Percentiles rank a stretch among this genome's conserved stretches.
phyloP scores from a whole-genome alignment of 2,888 invertebrate species.

The Drosophila nigricruria region DNA sequence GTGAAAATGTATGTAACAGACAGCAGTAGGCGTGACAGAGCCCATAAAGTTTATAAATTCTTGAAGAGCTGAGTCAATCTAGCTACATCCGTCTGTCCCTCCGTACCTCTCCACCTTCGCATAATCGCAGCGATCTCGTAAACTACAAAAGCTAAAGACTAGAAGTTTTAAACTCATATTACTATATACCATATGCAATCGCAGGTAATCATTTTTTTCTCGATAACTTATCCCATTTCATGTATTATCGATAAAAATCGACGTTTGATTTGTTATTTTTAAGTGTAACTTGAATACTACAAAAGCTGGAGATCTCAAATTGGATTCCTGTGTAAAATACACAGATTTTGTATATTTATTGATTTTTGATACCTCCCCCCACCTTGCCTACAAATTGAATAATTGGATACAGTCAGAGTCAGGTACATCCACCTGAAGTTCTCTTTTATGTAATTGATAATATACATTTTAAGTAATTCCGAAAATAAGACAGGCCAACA shows the following conservation, averaged over 20 bases:
- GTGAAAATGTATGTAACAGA: no score
- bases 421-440: neutral
- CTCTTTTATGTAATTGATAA: no score
- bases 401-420: neutral
- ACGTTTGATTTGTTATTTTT: neutral
- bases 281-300: neutral
- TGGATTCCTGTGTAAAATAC: no score
- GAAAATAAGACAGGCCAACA: neutral
- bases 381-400: no score
- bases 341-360: neutral
- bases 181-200: neutral
- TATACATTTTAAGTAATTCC: no score
- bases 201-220: neutral
- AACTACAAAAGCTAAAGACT: neutral
- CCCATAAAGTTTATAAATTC: neutral
- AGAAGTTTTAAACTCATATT: neutral
- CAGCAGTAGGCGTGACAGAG: no score
- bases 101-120: no score
- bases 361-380: no score
- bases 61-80: neutral
- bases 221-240: neutral
- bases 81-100: no score
- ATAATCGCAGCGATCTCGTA: neutral
- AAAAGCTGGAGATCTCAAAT: neutral
- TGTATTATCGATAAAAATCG: neutral